Conservation (phyloP, 1,140 invertebrate genomes). For the Marisa cornuarietis region DNA sequence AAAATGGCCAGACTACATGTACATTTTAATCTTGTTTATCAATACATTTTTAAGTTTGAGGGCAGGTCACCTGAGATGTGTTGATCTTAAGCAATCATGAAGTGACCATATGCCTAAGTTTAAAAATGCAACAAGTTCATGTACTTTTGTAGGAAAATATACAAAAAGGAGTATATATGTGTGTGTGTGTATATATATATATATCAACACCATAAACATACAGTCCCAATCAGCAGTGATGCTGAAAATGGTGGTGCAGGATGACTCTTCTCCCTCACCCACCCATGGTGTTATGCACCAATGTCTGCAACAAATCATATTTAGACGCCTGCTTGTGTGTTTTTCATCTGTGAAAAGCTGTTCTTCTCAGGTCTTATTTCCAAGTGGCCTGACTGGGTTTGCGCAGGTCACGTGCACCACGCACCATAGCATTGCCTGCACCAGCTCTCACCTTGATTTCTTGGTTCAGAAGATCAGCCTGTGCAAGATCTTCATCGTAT, state of each 20-base stretch:
- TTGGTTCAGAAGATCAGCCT: constrained; percentile 52
- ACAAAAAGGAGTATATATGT: no score
- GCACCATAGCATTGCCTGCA: constrained; percentile 29
- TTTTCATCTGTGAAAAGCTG: not conserved
- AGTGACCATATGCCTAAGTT: no score
- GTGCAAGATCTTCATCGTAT: constrained; percentile 64
- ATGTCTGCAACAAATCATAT: no score
- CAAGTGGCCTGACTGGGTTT: constrained; percentile 52
- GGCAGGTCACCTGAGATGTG: no score
- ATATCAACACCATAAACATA: no score
- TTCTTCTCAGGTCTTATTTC: constrained; percentile 44
- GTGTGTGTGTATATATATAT: no score
- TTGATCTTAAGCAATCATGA: no score
- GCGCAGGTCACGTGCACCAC: constrained; percentile 41
- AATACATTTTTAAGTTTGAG: no score
- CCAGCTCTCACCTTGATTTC: constrained; percentile 53
- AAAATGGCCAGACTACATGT: no score
- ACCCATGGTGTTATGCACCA: not conserved
- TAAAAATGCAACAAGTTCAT: no score
- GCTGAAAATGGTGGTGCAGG: not conserved
- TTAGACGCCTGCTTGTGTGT: not conserved
- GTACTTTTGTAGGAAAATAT: no score
- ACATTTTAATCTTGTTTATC: no score
- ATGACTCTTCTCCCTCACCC: not conserved
- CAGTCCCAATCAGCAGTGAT: not conserved